Percentiles rank a stretch among this genome's conserved stretches.
phyloP scores from a whole-genome alignment of 2,797 vertebrate genomes.

The Synanceia verrucosa region DNA sequence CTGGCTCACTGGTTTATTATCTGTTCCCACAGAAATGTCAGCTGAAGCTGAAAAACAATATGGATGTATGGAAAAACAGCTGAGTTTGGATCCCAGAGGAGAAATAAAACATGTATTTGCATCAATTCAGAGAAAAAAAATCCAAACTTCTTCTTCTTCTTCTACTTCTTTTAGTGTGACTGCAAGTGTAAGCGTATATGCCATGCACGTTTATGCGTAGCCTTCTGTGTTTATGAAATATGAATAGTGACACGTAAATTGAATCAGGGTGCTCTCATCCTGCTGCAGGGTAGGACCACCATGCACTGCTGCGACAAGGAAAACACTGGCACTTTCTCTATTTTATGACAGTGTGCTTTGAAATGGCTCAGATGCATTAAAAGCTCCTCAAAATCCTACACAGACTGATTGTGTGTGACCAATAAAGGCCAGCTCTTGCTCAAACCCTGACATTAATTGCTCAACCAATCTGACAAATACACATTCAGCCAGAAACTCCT shows the following conservation, averaged over 20 bases:
- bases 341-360: conserved; percentile 29
- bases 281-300: conserved; percentile 40
- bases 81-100: not conserved
- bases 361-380: conserved; percentile 32
- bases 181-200: not conserved
- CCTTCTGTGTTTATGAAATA: conserved; percentile 42
- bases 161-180: not conserved
- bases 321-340: conserved; percentile 14
- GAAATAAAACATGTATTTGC: not conserved
- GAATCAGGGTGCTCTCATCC: conserved; percentile 29
- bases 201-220: not conserved
- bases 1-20: conserved; percentile 30
- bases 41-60: conserved; percentile 19
- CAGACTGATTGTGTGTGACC: conserved; percentile 14
- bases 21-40: conserved; percentile 38
- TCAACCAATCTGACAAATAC: conserved; percentile 36
- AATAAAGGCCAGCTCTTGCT: conserved; percentile 16
- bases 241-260: conserved; percentile 40
- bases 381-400: conserved; percentile 8
- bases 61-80: conserved; percentile 7
- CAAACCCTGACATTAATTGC: conserved; percentile 35
- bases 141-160: no score
- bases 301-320: not conserved
- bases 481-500: conserved; percentile 9
- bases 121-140: conserved; percentile 15